Base-by-base conservation (phyloP, 2,888 invertebrate genomes). In the Lapara coniferarum region DNA sequence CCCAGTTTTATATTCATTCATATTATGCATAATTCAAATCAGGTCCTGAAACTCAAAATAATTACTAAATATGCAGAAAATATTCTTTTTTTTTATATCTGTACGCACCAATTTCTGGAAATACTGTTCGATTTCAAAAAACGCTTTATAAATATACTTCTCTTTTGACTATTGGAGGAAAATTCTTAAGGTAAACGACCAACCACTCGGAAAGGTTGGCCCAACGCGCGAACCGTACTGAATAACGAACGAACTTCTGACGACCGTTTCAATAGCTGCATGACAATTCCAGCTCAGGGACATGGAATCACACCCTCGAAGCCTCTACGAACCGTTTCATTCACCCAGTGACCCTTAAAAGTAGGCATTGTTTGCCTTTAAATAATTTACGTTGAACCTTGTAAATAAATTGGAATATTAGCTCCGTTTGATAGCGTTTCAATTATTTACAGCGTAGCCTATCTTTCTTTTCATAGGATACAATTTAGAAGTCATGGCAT, bases 221-320 rank as follows among this genome's bases (percentile, higher is more conserved):
- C 16, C 59, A 63, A 63, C 63, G 37, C 30, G 13, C 49, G 49
- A 49, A 63, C 63, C 49, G 46, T 63, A 63, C 63, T 63, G 63
- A 51, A 58, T 57, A 57, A 57, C 57, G 57, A 25, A 49, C 67
- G 57, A 57, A 58, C 10, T 57, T 57, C 57, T 25, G 51, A 68
- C 56, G 56, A 68, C 51, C 55, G 68, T 67, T 59, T 67, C 67
- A 69, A 67, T 67, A 53, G 70, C 49, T 55, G 66, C 51, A 69
- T 59, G 52, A 63, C 63, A 19, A 63, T 63, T 63, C 63, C 25
- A 63, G 19, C 63, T 63, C 19, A 46, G 49, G 63, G 49, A 63
- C 63, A 63, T 49, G 49, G 46, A 63, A 63, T 63, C 49, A 63
- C 49, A 63, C 63, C 63, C 63, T 4, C 46, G 63, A 19, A 49